Percentiles rank a stretch among this genome's conserved stretches.
These are phyloP conservation scores for Epizoanthus ramosus DNA, from an alignment of 92 coral and sea anemone genomes.

Conservation along the genomic window DNA sequence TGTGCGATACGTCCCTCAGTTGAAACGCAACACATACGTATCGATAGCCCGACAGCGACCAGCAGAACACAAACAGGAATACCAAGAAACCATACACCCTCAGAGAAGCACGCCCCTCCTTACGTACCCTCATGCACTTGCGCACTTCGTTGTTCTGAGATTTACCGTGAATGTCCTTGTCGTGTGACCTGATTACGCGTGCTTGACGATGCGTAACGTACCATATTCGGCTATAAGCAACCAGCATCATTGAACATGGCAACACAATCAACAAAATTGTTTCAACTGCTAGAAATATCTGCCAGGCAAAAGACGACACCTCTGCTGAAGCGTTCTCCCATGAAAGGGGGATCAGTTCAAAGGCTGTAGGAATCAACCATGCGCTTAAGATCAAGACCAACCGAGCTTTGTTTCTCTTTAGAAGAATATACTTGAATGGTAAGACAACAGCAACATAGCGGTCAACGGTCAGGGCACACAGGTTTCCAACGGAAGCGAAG, in stretches of 20 bases:
- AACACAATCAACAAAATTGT: slow-evolving; percentile 27
- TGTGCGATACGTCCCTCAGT: slow-evolving; percentile 4
- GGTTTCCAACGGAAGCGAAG: slow-evolving; percentile 47
- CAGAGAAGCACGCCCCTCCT: slow-evolving; percentile 44
- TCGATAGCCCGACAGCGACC: slow-evolving; percentile 53
- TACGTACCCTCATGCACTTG: slow-evolving; percentile 23
- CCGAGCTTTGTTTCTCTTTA: slow-evolving; percentile 36
- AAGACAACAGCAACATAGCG: slow-evolving; percentile 45
- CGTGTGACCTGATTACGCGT: slow-evolving; percentile 29
- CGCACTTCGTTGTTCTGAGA: neutral
- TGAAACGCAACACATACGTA: slow-evolving; percentile 16
- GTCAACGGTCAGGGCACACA: slow-evolving; percentile 46
- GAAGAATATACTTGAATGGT: slow-evolving; percentile 42
- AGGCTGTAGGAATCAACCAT: slow-evolving; percentile 34
- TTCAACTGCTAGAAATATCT: slow-evolving; percentile 26
- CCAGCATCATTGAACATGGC: slow-evolving; percentile 42
- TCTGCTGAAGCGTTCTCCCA: slow-evolving; percentile 25
- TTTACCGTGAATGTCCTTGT: slow-evolving; percentile 12
- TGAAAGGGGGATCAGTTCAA: slow-evolving; percentile 27
- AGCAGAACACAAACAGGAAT: slow-evolving; percentile 48
- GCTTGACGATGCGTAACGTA: slow-evolving; percentile 37
- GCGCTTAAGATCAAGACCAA: slow-evolving; percentile 17
- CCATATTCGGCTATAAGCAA: slow-evolving; percentile 46
- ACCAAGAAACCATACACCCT: slow-evolving; percentile 51
- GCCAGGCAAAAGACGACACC: neutral